Evolutionary conservation across 2,797 vertebrate species (phyloP).

Genomic region (Gallinago nigripennis): DNA sequence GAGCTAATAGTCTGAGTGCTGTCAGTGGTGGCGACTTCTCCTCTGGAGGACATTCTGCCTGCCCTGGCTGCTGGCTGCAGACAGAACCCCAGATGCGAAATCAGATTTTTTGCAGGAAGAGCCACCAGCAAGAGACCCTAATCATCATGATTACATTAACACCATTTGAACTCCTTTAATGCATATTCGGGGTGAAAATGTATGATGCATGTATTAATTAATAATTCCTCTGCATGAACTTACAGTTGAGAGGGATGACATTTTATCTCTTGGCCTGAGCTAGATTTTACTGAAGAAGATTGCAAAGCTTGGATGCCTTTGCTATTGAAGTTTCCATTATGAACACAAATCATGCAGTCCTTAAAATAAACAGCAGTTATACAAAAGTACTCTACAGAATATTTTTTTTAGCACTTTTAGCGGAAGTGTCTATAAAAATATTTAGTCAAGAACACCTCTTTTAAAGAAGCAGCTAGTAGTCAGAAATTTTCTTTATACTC

Average conservation of each 20-base stretch:
- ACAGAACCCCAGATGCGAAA: background rate
- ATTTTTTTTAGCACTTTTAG: background rate
- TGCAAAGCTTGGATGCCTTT: background rate
- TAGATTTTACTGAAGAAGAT: background rate
- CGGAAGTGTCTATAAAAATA: background rate
- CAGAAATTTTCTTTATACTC: background rate
- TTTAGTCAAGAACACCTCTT: background rate
- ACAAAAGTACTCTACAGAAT: background rate
- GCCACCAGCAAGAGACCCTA: background rate
- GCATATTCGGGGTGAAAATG: background rate
- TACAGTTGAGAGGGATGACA: background rate
- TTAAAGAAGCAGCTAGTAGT: background rate
- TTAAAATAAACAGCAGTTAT: conserved; percentile 28
- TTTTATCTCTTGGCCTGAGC: background rate
- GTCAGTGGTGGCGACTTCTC: background rate
- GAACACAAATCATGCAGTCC: background rate
- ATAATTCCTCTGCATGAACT: background rate
- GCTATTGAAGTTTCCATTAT: conserved; percentile 37
- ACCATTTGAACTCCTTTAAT: background rate
- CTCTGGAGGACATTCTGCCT: background rate
- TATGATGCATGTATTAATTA: background rate
- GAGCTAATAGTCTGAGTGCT: background rate
- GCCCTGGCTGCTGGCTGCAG: background rate
- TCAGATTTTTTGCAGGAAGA: background rate
- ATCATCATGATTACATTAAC: background rate